Conservation (phyloP, 2,113 vertebrate genomes). For the Misgurnus mizolepis region DNA sequence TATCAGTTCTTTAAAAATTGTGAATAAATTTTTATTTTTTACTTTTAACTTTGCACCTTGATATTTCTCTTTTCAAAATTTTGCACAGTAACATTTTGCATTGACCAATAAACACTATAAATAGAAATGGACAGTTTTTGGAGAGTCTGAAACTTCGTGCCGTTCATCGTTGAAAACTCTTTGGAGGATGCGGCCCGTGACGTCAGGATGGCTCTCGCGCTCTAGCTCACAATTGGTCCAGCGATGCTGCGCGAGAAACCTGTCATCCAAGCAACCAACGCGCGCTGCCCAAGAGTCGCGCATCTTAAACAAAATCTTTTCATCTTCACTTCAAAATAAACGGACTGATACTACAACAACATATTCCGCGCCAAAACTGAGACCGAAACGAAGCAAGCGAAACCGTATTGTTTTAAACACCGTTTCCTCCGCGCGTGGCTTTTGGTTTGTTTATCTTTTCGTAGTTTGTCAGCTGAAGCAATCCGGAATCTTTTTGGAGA, state of each 20-base stretch:
- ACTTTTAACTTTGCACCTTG: too few species aligned
- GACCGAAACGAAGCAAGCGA: background rate
- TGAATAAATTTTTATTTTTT: too few species aligned
- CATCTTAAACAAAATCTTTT: slow-evolving; percentile 31
- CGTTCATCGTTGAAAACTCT: background rate
- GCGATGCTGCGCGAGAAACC: slow-evolving; percentile 42
- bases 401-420: background rate
- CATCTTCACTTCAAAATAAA: slow-evolving; percentile 22
- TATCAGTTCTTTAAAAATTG: too few species aligned
- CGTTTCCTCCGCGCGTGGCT: background rate
- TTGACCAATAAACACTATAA: background rate
- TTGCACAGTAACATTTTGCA: too few species aligned
- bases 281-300: slow-evolving; percentile 32
- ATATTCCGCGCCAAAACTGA: background rate
- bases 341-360: slow-evolving; percentile 6
- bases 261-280: slow-evolving; percentile 22
- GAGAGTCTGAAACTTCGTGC: background rate
- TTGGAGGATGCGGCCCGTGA: slow-evolving; percentile 30
- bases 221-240: slow-evolving; percentile 45
- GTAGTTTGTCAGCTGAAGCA: slow-evolving; percentile 35
- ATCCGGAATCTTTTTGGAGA: slow-evolving; percentile 23
- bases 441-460: slow-evolving; percentile 42
- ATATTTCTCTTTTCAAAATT: too few species aligned
- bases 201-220: slow-evolving; percentile 33
- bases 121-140: background rate